These are phyloP conservation scores for Nipponacmea schrenckii DNA, from an alignment of 2,888 invertebrate genomes.

Conservation along the genomic window DNA sequence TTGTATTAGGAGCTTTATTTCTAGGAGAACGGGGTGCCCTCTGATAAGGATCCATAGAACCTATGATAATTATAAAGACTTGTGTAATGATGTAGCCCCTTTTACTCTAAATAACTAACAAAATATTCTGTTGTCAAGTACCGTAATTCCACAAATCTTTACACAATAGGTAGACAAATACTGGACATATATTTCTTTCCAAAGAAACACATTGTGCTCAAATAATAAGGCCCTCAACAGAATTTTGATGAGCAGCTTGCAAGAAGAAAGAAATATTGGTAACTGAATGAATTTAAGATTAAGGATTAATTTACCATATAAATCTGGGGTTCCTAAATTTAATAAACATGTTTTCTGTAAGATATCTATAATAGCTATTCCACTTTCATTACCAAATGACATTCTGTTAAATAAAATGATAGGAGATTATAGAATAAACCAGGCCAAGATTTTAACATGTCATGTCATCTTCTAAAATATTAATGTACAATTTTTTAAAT, in stretches of 20 bases:
- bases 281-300: too few relatives aligned
- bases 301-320: conserved; percentile 82
- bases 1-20: conserved; percentile 54
- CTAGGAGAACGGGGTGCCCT: conserved; percentile 83
- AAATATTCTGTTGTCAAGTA: background rate
- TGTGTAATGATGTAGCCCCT: background rate
- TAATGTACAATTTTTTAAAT: too few relatives aligned
- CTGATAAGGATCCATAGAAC: conserved; percentile 84
- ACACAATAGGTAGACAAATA: background rate
- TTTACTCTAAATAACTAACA: background rate
- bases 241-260: too few relatives aligned
- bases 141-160: background rate
- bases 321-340: conserved; percentile 88
- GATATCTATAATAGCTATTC: conserved; percentile 93
- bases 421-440: background rate
- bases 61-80: conserved; percentile 42
- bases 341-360: conserved; percentile 86
- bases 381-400: conserved; percentile 97
- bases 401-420: conserved; percentile 75
- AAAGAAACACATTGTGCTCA: too few relatives aligned
- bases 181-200: too few relatives aligned
- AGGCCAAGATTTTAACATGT: too few relatives aligned
- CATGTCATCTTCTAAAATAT: too few relatives aligned
- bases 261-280: too few relatives aligned
- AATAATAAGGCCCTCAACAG: too few relatives aligned